phyloP scores from a whole-genome alignment of 1,140 invertebrate species.

The Nylanderia fulva region DNA sequence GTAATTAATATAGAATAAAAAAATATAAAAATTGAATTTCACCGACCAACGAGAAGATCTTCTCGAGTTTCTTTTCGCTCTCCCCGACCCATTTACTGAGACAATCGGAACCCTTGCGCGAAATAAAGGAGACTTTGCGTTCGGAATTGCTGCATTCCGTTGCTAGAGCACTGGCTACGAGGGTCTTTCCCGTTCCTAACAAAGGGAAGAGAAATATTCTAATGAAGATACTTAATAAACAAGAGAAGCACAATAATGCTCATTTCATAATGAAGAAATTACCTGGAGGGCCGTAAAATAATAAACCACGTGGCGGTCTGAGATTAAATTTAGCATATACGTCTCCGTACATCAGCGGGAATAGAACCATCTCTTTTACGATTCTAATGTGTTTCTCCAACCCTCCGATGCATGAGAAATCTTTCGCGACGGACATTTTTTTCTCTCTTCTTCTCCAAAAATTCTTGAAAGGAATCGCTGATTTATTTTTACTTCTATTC shows the following conservation, averaged over 20 bases:
- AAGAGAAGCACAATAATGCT: slow-evolving; percentile 5
- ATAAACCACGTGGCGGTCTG: slow-evolving; percentile 89
- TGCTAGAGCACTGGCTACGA: slow-evolving; percentile 86
- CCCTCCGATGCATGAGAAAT: slow-evolving; percentile 89
- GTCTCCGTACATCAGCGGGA: slow-evolving; percentile 91
- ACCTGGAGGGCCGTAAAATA: slow-evolving; percentile 93
- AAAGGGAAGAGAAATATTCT: too few relatives aligned
- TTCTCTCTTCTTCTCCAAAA: neutral
- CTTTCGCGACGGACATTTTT: slow-evolving; percentile 77
- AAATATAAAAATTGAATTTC: neutral
- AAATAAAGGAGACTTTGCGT: slow-evolving; percentile 86
- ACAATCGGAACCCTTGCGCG: slow-evolving; percentile 86
- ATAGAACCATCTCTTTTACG: slow-evolving; percentile 91
- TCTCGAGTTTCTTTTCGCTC: slow-evolving; percentile 86
- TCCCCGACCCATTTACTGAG: slow-evolving; percentile 87
- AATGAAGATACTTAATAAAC: too few relatives aligned
- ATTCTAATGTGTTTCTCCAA: slow-evolving; percentile 89
- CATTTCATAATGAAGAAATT: slow-evolving; percentile 63
- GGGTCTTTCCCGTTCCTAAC: slow-evolving; percentile 87
- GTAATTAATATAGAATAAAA: neutral
- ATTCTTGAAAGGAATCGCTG: neutral
- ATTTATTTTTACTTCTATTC: neutral
- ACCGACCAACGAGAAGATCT: slow-evolving; percentile 81
- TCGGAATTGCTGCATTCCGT: slow-evolving; percentile 85
- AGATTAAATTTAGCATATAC: slow-evolving; percentile 90